Percentiles rank a stretch among this genome's conserved stretches.
phyloP scores from a whole-genome alignment of 2,113 vertebrate species.

The Indicator maculatus region DNA sequence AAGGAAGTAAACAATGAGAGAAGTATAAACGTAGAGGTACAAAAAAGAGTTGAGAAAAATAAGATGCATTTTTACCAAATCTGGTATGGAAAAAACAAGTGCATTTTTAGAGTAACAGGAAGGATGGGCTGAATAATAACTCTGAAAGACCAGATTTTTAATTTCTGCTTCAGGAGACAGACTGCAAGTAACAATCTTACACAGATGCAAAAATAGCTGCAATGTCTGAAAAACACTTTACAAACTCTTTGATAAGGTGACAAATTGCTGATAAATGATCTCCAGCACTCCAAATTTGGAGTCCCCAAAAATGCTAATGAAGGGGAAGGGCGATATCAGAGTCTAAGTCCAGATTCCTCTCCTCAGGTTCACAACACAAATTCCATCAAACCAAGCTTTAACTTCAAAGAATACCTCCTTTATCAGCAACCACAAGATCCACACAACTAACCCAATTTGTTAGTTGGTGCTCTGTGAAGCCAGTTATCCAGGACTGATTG shows the following conservation, averaged over 20 bases:
- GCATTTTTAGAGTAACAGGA: neutral
- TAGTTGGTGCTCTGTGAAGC: neutral
- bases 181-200: neutral
- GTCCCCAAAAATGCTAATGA: neutral
- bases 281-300: neutral
- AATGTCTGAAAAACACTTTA: slow-evolving; percentile 2
- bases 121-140: neutral
- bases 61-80: neutral
- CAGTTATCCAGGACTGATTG: neutral
- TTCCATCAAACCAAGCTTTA: neutral
- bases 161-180: neutral
- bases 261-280: neutral
- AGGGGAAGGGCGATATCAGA: neutral
- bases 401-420: neutral
- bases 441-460: neutral
- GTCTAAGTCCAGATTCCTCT: neutral
- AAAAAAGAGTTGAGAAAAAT: neutral
- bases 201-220: neutral
- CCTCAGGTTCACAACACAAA: neutral
- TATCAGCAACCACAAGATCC: neutral
- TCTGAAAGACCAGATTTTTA: neutral
- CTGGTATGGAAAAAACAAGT: neutral
- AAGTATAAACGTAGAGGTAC: neutral
- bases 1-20: neutral
- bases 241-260: neutral